A percentile compares a stretch with the other conserved stretches of the same genome.
Evolutionary conservation across 2,888 invertebrate species (phyloP).

Genomic region (Drosophila affinis): DNA sequence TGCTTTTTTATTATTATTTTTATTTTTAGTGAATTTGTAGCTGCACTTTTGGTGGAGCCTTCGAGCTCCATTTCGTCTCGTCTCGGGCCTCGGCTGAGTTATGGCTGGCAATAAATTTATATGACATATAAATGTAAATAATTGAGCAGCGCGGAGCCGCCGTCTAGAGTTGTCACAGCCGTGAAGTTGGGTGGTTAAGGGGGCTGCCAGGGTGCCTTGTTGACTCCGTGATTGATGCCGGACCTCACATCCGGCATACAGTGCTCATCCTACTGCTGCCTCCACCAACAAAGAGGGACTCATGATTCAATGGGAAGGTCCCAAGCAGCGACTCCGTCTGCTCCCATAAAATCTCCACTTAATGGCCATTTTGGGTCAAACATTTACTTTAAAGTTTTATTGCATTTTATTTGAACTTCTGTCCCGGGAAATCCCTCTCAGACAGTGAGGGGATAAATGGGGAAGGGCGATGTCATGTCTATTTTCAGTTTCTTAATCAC

Average conservation of each 20-base stretch:
- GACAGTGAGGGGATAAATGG: slow-evolving; percentile 41
- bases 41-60: slow-evolving; percentile 62
- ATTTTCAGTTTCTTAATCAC: slow-evolving; percentile 52
- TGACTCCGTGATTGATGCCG: slow-evolving; percentile 63
- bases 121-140: slow-evolving; percentile 82
- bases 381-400: slow-evolving; percentile 61
- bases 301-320: not conserved
- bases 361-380: slow-evolving; percentile 62
- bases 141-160: slow-evolving; percentile 70
- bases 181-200: slow-evolving; percentile 31
- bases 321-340: slow-evolving; percentile 14
- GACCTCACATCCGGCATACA: not conserved
- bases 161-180: slow-evolving; percentile 51
- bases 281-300: not conserved
- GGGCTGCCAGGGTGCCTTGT: slow-evolving; percentile 37
- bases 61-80: slow-evolving; percentile 23
- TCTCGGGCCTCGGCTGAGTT: slow-evolving; percentile 63
- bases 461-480: slow-evolving; percentile 47
- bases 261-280: not conserved
- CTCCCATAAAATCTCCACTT: slow-evolving; percentile 52
- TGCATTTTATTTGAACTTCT: slow-evolving; percentile 16
- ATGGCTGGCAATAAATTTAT: slow-evolving; percentile 80
- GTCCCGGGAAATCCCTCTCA: slow-evolving; percentile 13
- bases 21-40: slow-evolving; percentile 68
- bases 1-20: slow-evolving; percentile 40